Percentiles rank a stretch among this genome's conserved stretches.
These are phyloP conservation scores for Turdus rufiventris DNA, from an alignment of 2,113 vertebrate genomes.

Conservation along the genomic window DNA sequence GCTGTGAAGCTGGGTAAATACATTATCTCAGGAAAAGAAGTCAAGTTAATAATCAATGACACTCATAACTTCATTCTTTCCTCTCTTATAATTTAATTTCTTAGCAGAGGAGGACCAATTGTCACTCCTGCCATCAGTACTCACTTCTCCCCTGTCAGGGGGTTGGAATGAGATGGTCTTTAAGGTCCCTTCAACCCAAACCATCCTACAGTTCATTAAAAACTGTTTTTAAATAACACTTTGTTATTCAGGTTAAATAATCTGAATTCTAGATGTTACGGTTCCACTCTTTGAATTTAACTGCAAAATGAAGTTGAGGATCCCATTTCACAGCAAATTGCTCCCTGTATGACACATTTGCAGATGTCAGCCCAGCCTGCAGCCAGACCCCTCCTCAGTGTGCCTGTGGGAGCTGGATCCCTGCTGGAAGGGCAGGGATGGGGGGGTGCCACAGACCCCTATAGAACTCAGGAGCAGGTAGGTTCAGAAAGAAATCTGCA, in stretches of 20 bases:
- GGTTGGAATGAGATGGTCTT: not conserved
- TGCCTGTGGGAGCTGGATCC: not conserved
- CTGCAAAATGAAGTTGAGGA: not conserved
- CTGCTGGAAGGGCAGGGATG: not conserved
- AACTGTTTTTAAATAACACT: not conserved
- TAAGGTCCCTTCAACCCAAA: not conserved
- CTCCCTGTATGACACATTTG: not conserved
- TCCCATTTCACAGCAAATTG: not conserved
- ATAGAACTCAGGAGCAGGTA: accelerated
- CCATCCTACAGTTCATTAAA: not conserved
- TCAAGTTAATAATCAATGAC: not conserved
- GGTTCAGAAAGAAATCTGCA: not conserved
- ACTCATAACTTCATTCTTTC: not conserved
- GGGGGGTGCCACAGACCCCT: not conserved
- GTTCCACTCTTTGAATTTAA: not conserved
- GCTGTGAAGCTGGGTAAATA: not conserved
- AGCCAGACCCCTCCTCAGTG: accelerated
- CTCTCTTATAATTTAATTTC: not conserved
- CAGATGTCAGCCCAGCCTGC: not conserved
- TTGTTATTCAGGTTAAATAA: not conserved
- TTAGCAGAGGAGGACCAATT: not conserved
- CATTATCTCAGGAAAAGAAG: not conserved
- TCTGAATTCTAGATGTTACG: not conserved
- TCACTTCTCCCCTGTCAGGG: not conserved
- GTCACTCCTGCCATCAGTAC: not conserved